phyloP scores from a whole-genome alignment of 2,888 invertebrate genomes.

The Chironomus riparius region DNA sequence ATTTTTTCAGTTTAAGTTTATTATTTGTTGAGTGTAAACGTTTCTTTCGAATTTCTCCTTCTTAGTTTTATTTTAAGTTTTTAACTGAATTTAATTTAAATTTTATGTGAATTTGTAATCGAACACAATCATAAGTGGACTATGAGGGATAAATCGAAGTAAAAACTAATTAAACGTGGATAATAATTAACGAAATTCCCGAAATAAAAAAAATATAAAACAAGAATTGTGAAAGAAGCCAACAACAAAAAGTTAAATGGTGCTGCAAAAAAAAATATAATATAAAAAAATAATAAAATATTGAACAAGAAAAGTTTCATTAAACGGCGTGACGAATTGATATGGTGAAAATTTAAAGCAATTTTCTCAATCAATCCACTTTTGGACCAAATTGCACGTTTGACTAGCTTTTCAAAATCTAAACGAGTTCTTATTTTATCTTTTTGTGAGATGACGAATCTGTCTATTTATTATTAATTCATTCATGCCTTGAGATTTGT shows the following conservation, averaged over 20 bases:
- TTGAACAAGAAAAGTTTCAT: neutral
- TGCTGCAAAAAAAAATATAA: neutral
- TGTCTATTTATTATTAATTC: neutral
- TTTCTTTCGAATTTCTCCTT: neutral
- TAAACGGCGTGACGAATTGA: neutral
- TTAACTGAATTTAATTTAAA: neutral
- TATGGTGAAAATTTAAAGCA: neutral
- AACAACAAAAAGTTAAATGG: neutral
- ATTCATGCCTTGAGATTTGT: neutral
- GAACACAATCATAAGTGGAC: neutral
- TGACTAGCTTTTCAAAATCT: neutral
- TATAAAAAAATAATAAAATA: neutral
- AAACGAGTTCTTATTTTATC: neutral
- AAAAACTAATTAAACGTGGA: neutral
- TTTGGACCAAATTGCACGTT: neutral
- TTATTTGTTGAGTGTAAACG: neutral
- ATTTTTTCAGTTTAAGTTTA: too few relatives aligned
- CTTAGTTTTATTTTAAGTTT: neutral
- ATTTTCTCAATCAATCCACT: neutral
- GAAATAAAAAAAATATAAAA: neutral
- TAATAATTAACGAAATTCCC: neutral
- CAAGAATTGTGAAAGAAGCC: slow-evolving; percentile 5
- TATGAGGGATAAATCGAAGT: neutral
- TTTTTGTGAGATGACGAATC: neutral
- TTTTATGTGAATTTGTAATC: neutral